Evolutionary conservation across 2,888 invertebrate genomes (phyloP).

Genomic region (Gandaritis pyraliata): DNA sequence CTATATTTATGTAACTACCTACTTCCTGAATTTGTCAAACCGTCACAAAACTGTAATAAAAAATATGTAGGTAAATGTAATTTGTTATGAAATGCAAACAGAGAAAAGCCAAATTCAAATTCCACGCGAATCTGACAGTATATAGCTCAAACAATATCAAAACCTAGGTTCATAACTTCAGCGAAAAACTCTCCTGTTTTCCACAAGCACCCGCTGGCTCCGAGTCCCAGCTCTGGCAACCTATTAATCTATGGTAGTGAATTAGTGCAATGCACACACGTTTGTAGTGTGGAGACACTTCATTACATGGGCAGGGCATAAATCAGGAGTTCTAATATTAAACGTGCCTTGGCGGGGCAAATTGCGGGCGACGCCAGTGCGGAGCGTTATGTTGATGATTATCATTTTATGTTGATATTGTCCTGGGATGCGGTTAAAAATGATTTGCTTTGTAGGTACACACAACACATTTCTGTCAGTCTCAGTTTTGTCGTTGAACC

Average conservation of each 20-base stretch:
- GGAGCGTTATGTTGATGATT: constrained; percentile 32
- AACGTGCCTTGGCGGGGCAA: constrained; percentile 82
- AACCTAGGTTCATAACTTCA: constrained; percentile 2
- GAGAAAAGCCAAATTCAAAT: too few relatives aligned
- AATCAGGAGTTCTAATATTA: constrained; percentile 85
- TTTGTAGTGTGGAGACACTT: constrained; percentile 81
- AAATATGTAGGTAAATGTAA: too few relatives aligned
- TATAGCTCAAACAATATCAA: too few relatives aligned
- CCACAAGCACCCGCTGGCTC: constrained; percentile 26
- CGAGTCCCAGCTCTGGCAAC: constrained; percentile 37
- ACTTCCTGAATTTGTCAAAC: too few relatives aligned
- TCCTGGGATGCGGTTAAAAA: neutral
- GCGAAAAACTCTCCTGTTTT: constrained; percentile 26
- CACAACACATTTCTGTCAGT: too few relatives aligned
- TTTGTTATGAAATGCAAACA: too few relatives aligned
- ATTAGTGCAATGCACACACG: constrained; percentile 79
- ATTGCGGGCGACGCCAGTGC: constrained; percentile 60
- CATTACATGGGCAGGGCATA: constrained; percentile 81
- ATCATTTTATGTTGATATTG: constrained; percentile 15
- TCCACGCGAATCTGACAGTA: too few relatives aligned
- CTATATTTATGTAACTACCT: too few relatives aligned
- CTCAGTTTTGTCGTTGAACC: too few relatives aligned
- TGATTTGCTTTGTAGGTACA: too few relatives aligned
- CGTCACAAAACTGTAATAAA: too few relatives aligned
- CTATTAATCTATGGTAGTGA: constrained; percentile 78